Conservation (phyloP, 2,797 vertebrate genomes). For the Notolepis coatsorum region DNA sequence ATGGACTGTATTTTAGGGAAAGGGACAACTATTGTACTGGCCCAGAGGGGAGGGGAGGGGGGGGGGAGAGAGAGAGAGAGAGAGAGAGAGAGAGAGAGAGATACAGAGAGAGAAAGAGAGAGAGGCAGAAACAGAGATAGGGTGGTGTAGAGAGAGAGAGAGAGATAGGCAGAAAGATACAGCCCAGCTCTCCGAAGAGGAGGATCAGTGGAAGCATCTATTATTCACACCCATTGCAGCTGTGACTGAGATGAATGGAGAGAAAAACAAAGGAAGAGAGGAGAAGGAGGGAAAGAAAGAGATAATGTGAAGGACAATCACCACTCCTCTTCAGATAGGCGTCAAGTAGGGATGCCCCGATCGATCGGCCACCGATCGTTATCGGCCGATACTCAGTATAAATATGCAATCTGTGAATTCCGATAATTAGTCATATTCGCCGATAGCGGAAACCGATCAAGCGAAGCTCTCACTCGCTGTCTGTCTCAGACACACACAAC, state of each 20-base stretch:
- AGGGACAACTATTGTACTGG: too few relatives aligned
- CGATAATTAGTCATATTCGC: too few relatives aligned
- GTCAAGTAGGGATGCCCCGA: too few relatives aligned
- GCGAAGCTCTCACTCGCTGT: too few relatives aligned
- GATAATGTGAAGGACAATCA: neutral
- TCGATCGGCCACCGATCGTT: too few relatives aligned
- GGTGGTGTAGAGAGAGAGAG: conserved; percentile 1
- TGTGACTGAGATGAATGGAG: conserved; percentile 5
- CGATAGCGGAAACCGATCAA: too few relatives aligned
- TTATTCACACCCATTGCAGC: conserved; percentile 50
- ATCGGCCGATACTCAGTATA: too few relatives aligned
- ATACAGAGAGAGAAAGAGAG: neutral
- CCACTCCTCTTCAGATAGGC: neutral
- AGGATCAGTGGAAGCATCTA: conserved; percentile 17
- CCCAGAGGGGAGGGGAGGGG: neutral
- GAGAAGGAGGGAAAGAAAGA: neutral
- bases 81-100: neutral
- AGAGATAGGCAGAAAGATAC: conserved; percentile 1
- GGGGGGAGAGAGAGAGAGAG: neutral
- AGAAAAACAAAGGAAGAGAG: conserved; percentile 3
- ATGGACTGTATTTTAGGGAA: too few relatives aligned
- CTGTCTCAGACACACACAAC: too few relatives aligned
- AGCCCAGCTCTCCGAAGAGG: conserved; percentile 1
- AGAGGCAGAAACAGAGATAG: neutral
- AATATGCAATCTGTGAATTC: too few relatives aligned